A percentile compares a stretch with the other conserved stretches of the same genome.
These are phyloP conservation scores for Tillus elongatus DNA, from an alignment of 2,888 invertebrate genomes.

Conservation along the genomic window DNA sequence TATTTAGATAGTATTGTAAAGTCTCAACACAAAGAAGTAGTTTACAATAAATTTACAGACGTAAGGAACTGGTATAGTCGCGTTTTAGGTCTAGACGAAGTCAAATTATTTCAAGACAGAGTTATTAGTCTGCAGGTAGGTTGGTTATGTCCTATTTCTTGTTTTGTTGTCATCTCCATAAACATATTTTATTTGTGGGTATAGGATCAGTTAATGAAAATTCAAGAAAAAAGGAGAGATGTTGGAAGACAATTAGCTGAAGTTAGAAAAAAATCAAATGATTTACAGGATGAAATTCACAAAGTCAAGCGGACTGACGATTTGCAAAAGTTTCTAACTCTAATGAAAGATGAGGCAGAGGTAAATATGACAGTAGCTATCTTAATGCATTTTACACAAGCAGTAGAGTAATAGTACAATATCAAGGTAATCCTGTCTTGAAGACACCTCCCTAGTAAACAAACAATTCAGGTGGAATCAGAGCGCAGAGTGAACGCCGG, in stretches of 20 bases:
- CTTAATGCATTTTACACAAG: too few relatives aligned
- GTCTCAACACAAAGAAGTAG: slow-evolving; percentile 23
- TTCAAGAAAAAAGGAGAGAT: slow-evolving; percentile 57
- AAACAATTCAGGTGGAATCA: too few relatives aligned
- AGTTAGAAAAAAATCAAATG: slow-evolving; percentile 56
- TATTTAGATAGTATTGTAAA: too few relatives aligned
- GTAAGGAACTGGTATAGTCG: slow-evolving; percentile 58
- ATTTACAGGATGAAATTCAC: slow-evolving; percentile 66
- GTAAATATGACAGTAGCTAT: too few relatives aligned
- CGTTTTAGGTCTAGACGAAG: slow-evolving; percentile 68
- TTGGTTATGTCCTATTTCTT: too few relatives aligned
- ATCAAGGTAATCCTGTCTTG: too few relatives aligned
- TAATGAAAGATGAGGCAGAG: slow-evolving; percentile 62
- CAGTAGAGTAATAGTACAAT: too few relatives aligned
- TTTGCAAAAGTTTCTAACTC: slow-evolving; percentile 57
- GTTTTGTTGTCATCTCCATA: too few relatives aligned
- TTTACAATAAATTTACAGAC: slow-evolving; percentile 42
- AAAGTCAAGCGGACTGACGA: slow-evolving; percentile 64
- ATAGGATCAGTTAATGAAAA: slow-evolving; percentile 54
- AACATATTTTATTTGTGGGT: slow-evolving; percentile 26
- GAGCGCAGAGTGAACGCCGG: too few relatives aligned
- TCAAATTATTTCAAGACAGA: slow-evolving; percentile 62
- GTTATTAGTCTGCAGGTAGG: slow-evolving; percentile 59
- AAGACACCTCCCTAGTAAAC: too few relatives aligned
- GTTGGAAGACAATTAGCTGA: slow-evolving; percentile 51